phyloP scores from a whole-genome alignment of 2,888 invertebrate species.

The Tortrix viridana region DNA sequence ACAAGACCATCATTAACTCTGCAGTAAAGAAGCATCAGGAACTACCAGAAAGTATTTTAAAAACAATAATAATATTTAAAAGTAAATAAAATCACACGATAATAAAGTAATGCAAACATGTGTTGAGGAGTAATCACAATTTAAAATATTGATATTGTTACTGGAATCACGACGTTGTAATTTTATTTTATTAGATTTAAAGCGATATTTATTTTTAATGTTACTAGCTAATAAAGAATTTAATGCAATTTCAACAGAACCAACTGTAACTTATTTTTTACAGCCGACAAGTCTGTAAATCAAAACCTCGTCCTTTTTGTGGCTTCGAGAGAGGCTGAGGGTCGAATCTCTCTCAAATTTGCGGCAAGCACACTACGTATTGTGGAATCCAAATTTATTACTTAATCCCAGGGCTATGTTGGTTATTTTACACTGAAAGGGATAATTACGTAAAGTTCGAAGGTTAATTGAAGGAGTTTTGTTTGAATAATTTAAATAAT shows the following conservation, averaged over 20 bases:
- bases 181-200: too few species aligned
- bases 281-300: constrained; percentile 14
- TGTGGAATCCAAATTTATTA: constrained; percentile 29
- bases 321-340: constrained; percentile 43
- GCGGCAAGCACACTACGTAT: constrained; percentile 22
- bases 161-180: too few species aligned
- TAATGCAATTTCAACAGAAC: constrained; percentile 18
- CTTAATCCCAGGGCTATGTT: constrained; percentile 22
- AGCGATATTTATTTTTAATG: not conserved
- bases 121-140: too few species aligned
- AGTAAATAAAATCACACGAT: too few species aligned
- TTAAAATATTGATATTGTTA: too few species aligned
- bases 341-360: constrained; percentile 8
- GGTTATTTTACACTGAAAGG: constrained; percentile 27
- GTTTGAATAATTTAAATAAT: not conserved
- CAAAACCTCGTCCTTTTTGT: constrained; percentile 46
- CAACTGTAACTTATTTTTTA: constrained; percentile 1
- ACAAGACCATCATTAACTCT: too few species aligned
- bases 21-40: too few species aligned
- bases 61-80: too few species aligned
- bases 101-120: too few species aligned
- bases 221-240: not conserved
- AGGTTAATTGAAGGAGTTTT: constrained; percentile 14
- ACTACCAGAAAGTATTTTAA: too few species aligned
- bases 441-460: constrained; percentile 28